Evolutionary conservation across 2,113 vertebrate genomes (phyloP), one percentile per base, ranked within the genome.

Genomic region (Neomonachus schauinslandi): DNA sequence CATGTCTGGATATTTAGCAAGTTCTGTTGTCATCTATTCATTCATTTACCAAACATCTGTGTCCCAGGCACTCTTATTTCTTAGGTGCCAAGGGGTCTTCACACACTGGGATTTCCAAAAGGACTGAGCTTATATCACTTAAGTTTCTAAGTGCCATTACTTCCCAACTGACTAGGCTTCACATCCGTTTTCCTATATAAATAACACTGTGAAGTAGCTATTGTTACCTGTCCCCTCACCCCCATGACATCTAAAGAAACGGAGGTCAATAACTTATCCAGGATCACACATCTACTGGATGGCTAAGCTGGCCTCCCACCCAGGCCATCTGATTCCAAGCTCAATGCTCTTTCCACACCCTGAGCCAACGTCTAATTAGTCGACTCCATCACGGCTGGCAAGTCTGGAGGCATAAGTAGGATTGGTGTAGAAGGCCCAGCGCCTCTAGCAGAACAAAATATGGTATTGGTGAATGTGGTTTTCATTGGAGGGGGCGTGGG

Each of bases 1-100:
- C 42, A 49, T 9, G 15, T 80, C 31, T 82, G 2, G 14, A 13
- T 89, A 13, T 55, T 93, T 2, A 80, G 46, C 67, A 90, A 74
- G 2, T 57, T 95, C 76, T 72, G 10, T 4, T 22, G 51, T 53
- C 28, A 81, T 84, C 65, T 94, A 16, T 74, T 93, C 10, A 83
- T 63, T 94, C 89, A 59, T 51, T 95, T n/a, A 81, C 36, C 57
- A 89, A 88, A 83, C 19, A 87, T 63, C 22, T 83, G 9, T 79
- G 36, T 72, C 21, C 55, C 4, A 76, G 53, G 49, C 33, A n/a
- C 4, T 8, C 28, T 72, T 53, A 63, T 88, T 89, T 81, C 55
- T 65, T 51, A 69, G 31, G 13, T 80, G 42, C 49, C 28, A 18
- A 24, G 3, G 46, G 13, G 4, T 36, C 61, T 91, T 74, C 51